A percentile compares a stretch with the other conserved stretches of the same genome.
phyloP scores from a whole-genome alignment of 2,797 vertebrate species.

The Thamnophis elegans region DNA sequence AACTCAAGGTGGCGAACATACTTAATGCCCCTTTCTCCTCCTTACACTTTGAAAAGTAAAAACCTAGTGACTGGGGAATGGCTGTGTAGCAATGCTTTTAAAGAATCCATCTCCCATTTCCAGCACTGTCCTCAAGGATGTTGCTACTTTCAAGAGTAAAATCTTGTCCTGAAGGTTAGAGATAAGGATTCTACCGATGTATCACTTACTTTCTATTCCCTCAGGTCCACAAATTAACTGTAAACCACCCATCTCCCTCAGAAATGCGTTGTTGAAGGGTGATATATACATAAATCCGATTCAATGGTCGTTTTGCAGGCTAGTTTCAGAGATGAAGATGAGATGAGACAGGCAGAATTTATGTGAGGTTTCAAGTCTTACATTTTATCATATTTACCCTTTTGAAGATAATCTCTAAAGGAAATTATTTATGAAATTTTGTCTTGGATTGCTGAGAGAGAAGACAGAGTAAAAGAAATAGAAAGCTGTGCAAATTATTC shows the following conservation, averaged over 20 bases:
- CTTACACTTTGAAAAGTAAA: neutral
- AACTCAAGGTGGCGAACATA: neutral
- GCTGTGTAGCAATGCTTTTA: neutral
- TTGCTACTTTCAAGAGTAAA: neutral
- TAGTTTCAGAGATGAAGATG: conserved; percentile 33
- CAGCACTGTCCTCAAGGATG: neutral
- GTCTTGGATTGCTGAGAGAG: neutral
- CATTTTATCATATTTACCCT: neutral
- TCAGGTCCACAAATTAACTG: neutral
- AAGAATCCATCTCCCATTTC: neutral
- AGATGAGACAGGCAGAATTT: neutral
- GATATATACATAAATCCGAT: conserved; percentile 25
- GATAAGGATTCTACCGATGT: neutral
- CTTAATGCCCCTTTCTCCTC: neutral
- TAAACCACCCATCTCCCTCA: neutral
- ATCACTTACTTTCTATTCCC: neutral
- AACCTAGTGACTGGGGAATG: neutral
- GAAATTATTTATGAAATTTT: neutral
- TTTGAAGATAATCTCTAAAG: neutral
- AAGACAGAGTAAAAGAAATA: neutral
- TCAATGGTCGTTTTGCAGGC: conserved; percentile 34
- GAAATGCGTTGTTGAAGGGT: neutral
- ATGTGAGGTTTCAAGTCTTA: neutral
- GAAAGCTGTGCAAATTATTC: neutral
- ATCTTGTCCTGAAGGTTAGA: neutral